Conservation (phyloP, 2,797 vertebrate genomes). For the Carapus acus region DNA sequence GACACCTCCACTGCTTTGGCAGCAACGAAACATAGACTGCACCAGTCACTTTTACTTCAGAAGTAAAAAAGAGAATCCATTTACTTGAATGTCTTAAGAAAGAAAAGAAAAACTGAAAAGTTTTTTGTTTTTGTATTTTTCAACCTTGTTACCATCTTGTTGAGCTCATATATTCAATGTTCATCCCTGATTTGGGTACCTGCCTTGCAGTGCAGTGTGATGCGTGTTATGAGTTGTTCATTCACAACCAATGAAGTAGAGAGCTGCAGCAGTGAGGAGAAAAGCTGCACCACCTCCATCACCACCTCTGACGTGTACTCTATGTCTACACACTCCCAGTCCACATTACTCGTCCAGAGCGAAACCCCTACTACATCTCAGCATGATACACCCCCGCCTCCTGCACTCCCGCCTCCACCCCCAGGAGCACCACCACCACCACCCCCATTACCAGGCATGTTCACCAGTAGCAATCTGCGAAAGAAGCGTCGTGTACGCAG, state of each 20-base stretch:
- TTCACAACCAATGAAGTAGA: conserved; percentile 81
- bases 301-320: conserved; percentile 62
- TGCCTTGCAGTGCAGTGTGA: conserved; percentile 60
- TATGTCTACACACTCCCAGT: conserved; percentile 66
- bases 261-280: conserved; percentile 73
- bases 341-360: conserved; percentile 36
- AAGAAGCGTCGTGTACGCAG: conserved; percentile 89
- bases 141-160: conserved; percentile 7
- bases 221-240: conserved; percentile 90
- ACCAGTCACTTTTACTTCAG: conserved; percentile 1
- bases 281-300: conserved; percentile 53
- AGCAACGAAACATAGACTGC: conserved; percentile 3
- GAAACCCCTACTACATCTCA: conserved; percentile 19
- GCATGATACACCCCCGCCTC: conserved; percentile 43
- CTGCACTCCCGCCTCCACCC: conserved; percentile 46
- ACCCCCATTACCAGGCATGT: conserved; percentile 50
- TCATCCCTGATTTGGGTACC: conserved; percentile 1
- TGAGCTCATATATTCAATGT: conserved; percentile 37
- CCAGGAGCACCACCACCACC: conserved; percentile 51
- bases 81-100: conserved; percentile 1
- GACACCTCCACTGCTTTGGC: conserved; percentile 21
- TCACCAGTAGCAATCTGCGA: conserved; percentile 68
- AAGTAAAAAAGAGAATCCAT: conserved; percentile 2
- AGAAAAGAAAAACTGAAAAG: conserved; percentile 3
- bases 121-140: conserved; percentile 5